Evolutionary conservation across 2,797 vertebrate genomes (phyloP), one percentile per base, ranked within the genome.

Genomic region (Danio albolineatus): DNA sequence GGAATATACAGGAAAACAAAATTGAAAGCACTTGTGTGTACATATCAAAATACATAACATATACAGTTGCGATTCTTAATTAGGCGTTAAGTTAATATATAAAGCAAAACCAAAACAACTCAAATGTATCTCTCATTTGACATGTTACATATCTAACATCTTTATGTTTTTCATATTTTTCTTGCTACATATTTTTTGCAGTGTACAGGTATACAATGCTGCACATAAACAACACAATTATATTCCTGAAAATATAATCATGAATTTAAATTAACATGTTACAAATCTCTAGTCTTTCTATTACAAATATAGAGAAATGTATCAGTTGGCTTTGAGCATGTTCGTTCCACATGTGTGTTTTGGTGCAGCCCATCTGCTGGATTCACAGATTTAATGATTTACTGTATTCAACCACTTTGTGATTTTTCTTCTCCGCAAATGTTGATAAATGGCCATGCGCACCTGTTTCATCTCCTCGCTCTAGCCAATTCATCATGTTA

Each of bases 391-490:
- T 44, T 82, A 77, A 80, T 78, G 38, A 78, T 82, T 80, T 54
- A 51, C 41, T 9, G 17, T 60, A 59, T 64, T 76, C 12, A 44
- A 64, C 36, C 36, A 17, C 73, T 85, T 62, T 74, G 85, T 57
- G 59, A 41, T 74, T 76, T 78, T 70, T 61, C 44, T 83, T 61
- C 51, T 36, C 17, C 38, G 19, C 73, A 81, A 81, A 84, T 78
- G 77, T 17, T 84, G 80, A 79, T 73, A 44, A 79, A 85, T 76
- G 62, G 71, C 60, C 19, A 13, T 5, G 0, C 57, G 74, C 82
- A 80, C 72, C 80, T 82, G 80, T 73, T 83, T 76, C 44, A 69
- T 84, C 71, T 85, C 62, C 65, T 83, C 48, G 28, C 56, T 28
- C 61, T n/a, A 19, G 56, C 72, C 75, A 60, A 79, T 83, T 79